Conservation (phyloP, 2,888 invertebrate genomes). For the Microdon myrmicae region DNA sequence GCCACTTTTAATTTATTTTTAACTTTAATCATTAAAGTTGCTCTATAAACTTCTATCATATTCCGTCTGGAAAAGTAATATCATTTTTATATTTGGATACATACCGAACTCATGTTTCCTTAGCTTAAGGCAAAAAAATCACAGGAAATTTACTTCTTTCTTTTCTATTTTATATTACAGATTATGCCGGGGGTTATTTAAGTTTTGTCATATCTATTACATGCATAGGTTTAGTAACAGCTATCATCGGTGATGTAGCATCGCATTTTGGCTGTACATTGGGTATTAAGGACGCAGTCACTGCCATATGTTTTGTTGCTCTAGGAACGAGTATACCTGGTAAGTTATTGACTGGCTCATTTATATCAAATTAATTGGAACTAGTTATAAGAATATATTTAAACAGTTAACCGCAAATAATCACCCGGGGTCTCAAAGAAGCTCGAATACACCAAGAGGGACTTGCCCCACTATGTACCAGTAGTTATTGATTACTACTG, state of each 20-base stretch:
- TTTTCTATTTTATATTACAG: constrained; percentile 68
- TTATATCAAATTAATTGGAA: no score
- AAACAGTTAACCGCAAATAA: neutral
- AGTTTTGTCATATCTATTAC: constrained; percentile 94
- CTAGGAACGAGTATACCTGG: constrained; percentile 98
- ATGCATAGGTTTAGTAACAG: constrained; percentile 93
- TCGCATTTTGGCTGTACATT: constrained; percentile 97
- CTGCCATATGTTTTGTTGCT: constrained; percentile 97
- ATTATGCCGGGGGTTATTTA: constrained; percentile 92
- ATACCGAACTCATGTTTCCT: neutral
- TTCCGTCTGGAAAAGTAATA: no score
- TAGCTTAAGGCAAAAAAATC: neutral
- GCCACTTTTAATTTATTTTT: no score
- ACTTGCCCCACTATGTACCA: no score
- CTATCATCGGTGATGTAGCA: constrained; percentile 96
- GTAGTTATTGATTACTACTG: no score
- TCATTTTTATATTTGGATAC: neutral
- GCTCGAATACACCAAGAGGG: no score
- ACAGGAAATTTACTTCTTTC: neutral
- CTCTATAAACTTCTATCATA: no score
- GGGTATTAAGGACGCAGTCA: constrained; percentile 95
- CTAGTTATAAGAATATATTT: no score
- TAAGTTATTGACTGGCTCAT: constrained; percentile 69
- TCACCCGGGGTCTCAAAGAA: neutral
- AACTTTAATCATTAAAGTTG: no score